A percentile compares a stretch with the other conserved stretches of the same genome.
These are phyloP conservation scores for Rotaria sp. DNA, from an alignment of 2,888 invertebrate genomes.

Conservation along the genomic window DNA sequence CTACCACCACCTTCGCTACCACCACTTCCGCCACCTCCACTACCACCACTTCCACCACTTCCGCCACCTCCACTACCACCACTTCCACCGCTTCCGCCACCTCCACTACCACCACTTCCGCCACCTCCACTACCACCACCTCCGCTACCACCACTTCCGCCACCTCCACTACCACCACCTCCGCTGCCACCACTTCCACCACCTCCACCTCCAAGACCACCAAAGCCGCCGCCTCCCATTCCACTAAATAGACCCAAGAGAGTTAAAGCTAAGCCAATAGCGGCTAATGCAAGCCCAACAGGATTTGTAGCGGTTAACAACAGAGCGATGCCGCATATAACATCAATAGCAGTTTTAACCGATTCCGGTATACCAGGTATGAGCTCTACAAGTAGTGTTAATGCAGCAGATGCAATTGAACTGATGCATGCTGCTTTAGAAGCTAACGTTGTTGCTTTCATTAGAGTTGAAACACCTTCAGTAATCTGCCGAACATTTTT, in stretches of 20 bases:
- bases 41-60: not conserved
- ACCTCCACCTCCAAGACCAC: not conserved
- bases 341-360: not conserved
- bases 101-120: not conserved
- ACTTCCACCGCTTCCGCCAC: not conserved
- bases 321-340: not conserved
- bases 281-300: not conserved
- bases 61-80: not conserved
- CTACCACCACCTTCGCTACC: not conserved
- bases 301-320: not conserved
- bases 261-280: not conserved
- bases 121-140: not conserved
- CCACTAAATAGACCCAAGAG: not conserved
- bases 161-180: not conserved
- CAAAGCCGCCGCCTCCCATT: not conserved
- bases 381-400: not conserved
- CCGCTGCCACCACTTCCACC: not conserved
- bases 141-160: too few species aligned
- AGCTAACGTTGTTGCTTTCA: not conserved
- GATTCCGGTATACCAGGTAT: not conserved
- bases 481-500: not conserved
- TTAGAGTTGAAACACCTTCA: not conserved
- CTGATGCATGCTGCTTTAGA: not conserved
- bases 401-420: not conserved
- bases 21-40: not conserved